Evolutionary conservation across 2,888 invertebrate genomes (phyloP).

Genomic region (Eupithecia dodoneata): DNA sequence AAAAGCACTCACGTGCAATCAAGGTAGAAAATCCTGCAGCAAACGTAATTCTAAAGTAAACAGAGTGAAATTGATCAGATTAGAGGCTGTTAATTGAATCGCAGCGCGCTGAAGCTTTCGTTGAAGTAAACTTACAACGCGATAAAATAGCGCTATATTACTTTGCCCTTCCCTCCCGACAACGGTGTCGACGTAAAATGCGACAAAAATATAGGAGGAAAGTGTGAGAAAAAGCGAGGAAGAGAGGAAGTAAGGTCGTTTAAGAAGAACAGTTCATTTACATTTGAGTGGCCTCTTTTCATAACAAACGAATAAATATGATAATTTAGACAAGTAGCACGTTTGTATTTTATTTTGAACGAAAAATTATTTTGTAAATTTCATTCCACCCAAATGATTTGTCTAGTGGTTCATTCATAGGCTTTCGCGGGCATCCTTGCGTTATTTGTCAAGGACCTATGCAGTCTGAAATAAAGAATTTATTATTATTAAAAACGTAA

Average conservation of each 20-base stretch:
- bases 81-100: conserved; percentile 17
- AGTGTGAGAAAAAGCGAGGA: neutral
- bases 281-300: conserved; percentile 21
- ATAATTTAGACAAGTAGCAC: conserved; percentile 12
- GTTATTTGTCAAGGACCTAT: neutral
- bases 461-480: no score
- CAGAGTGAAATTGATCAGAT: conserved; percentile 11
- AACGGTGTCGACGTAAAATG: conserved; percentile 16
- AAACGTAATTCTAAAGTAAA: neutral
- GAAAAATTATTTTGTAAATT: neutral
- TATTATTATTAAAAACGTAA: no score
- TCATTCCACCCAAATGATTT: neutral
- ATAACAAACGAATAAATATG: conserved; percentile 29
- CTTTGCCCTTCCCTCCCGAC: no score
- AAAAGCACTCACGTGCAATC: neutral
- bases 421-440: neutral
- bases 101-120: conserved; percentile 1
- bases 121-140: conserved; percentile 2
- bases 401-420: neutral
- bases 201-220: conserved; percentile 9
- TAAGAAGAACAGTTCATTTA: conserved; percentile 12
- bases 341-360: neutral
- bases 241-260: conserved; percentile 13
- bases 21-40: neutral
- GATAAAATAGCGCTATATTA: neutral